Base-by-base conservation (phyloP, 1,140 invertebrate genomes). In the Rhizoglyphus robini region DNA sequence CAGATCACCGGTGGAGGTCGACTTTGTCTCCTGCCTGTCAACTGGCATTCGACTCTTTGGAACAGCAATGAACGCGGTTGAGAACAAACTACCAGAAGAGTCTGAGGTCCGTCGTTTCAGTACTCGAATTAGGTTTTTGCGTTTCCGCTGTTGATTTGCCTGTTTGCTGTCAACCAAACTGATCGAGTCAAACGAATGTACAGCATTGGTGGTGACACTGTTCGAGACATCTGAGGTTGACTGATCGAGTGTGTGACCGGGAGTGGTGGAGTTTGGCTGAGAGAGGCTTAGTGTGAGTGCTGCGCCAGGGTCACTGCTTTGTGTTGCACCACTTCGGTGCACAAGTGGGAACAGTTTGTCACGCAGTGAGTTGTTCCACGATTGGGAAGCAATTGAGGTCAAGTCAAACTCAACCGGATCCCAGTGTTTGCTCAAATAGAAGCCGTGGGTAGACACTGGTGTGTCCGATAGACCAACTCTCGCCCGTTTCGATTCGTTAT, bases 141-240 rank as follows among this genome's bases (percentile, higher is more conserved):
- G 78, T 76, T 13, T 77, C 76, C 3, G 73, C 78, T 76, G 38
- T 36, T 80, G 71, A 86, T 87, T 18, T 85, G 84, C 70, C 86
- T 86, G 74, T 88, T 79, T 76, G 88, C 85, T 0, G 85, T 83
- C 51, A 87, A 85, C 76, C 88, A 85, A 0, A 64, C 29, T 69
- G n/a, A 38, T 58, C 36, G 18, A 67, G 63, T 36, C 72, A 70
- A 65, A 72, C 67, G 62, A 71, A n/a, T n/a, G n/a, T n/a, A n/a
- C n/a, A n/a, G n/a, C n/a, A n/a, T n/a, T n/a, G n/a, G n/a, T n/a
- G 66, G 59, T 67, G 68, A 2, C 65, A 41, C 29, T 72, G 71
- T 32, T 88, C 90, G 72, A 91, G 88, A 4, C 88, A 79, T 0
- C 88, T 90, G 73, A 90, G 88, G 41, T 87, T 78, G 27, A 59